Conservation (phyloP, 2,888 invertebrate species). For the Drosophila macrospina region DNA sequence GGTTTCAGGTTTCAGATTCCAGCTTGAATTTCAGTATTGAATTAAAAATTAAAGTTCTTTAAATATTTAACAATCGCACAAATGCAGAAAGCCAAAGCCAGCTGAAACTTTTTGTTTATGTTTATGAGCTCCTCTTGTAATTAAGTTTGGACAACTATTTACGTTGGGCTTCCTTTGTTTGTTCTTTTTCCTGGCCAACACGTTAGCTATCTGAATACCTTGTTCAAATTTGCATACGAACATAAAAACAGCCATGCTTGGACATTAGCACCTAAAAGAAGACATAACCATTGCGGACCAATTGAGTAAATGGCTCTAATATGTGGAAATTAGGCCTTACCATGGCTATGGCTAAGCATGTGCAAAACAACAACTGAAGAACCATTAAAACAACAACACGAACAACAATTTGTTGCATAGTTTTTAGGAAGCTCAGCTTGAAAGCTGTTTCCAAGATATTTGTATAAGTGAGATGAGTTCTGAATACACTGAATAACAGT, state of each 20-base stretch:
- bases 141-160: slow-evolving; percentile 65
- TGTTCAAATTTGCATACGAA: slow-evolving; percentile 12
- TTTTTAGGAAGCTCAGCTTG: slow-evolving; percentile 12
- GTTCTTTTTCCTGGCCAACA: background rate
- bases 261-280: background rate
- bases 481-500: too few species aligned
- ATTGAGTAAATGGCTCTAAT: slow-evolving; percentile 2
- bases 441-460: too few species aligned
- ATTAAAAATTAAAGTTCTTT: slow-evolving; percentile 57
- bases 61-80: slow-evolving; percentile 39
- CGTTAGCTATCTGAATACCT: slow-evolving; percentile 11
- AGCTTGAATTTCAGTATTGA: slow-evolving; percentile 40
- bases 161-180: slow-evolving; percentile 18
- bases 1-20: background rate
- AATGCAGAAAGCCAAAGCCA: slow-evolving; percentile 10
- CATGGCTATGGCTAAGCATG: background rate
- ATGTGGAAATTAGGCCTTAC: slow-evolving; percentile 39
- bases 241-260: background rate
- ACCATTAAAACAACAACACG: background rate
- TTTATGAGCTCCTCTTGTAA: slow-evolving; percentile 31
- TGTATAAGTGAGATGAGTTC: too few species aligned
- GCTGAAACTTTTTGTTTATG: slow-evolving; percentile 19
- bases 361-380: background rate
- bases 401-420: slow-evolving; percentile 10
- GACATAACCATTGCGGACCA: slow-evolving; percentile 15